Percentiles rank a stretch among this genome's conserved stretches.
Evolutionary conservation across 2,888 invertebrate species (phyloP).

Genomic region (Harpalus rufipes): DNA sequence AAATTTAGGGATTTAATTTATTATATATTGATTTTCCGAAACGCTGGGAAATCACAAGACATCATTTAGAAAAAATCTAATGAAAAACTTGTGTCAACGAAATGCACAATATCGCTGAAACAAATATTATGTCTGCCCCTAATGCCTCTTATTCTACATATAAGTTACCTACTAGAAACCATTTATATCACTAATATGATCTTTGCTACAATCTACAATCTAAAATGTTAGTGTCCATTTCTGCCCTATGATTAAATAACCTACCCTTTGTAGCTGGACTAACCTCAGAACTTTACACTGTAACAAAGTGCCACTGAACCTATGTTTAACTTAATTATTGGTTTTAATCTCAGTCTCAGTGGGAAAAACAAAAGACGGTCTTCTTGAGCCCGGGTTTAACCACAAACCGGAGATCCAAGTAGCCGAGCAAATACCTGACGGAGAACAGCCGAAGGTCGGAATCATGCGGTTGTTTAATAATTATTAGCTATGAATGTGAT

Average conservation of each 20-base stretch:
- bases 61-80: no score
- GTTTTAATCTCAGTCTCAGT: conserved; percentile 63
- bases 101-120: no score
- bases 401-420: conserved; percentile 49
- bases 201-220: neutral
- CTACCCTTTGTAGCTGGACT: neutral
- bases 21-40: no score
- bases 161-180: no score
- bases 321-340: conserved; percentile 70
- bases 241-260: neutral
- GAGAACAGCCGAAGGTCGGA: conserved; percentile 24
- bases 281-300: conserved; percentile 53
- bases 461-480: conserved; percentile 21
- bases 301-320: conserved; percentile 68
- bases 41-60: no score
- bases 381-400: conserved; percentile 28
- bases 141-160: no score
- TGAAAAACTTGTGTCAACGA: no score
- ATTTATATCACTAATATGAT: neutral
- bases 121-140: no score
- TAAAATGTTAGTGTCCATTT: neutral
- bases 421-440: conserved; percentile 35
- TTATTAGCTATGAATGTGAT: conserved; percentile 31
- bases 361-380: conserved; percentile 49
- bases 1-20: no score